Evolutionary conservation across 2,888 invertebrate genomes (phyloP).

Genomic region (Crepidodera aurea): DNA sequence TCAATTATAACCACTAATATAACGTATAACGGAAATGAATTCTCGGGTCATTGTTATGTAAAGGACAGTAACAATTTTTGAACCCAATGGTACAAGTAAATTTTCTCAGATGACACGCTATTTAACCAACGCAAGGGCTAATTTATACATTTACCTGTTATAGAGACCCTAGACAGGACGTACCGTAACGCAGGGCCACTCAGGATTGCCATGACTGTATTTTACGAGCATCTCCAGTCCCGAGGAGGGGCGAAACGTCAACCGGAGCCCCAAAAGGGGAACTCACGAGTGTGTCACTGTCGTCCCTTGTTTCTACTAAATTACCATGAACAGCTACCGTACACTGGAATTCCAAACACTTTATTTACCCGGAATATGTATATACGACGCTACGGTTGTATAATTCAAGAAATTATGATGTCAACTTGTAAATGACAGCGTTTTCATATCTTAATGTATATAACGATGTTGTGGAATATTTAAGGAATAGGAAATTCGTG

Average conservation of each 20-base stretch:
- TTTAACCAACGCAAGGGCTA: conserved; percentile 14
- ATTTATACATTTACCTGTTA: conserved; percentile 22
- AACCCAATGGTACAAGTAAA: too few relatives aligned
- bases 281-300: conserved; percentile 41
- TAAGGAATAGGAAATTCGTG: too few relatives aligned
- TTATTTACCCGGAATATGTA: conserved; percentile 38
- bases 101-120: not conserved
- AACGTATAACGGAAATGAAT: too few relatives aligned
- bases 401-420: conserved; percentile 33
- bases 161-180: conserved; percentile 20
- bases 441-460: conserved; percentile 22
- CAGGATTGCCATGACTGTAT: conserved; percentile 35
- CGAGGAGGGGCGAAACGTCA: conserved; percentile 29
- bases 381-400: conserved; percentile 21
- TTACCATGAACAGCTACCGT: conserved; percentile 40
- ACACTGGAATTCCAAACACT: conserved; percentile 35
- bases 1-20: too few relatives aligned
- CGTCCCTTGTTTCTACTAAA: conserved; percentile 47
- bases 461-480: conserved; percentile 13
- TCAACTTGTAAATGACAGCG: conserved; percentile 33
- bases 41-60: too few relatives aligned
- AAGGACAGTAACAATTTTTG: too few relatives aligned
- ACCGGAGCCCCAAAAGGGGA: conserved; percentile 32
- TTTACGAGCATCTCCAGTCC: conserved; percentile 34
- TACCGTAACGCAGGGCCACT: conserved; percentile 33